A percentile compares a stretch with the other conserved stretches of the same genome.
Conservation (phyloP, 2,113 vertebrate species). For the Motacilla alba region DNA sequence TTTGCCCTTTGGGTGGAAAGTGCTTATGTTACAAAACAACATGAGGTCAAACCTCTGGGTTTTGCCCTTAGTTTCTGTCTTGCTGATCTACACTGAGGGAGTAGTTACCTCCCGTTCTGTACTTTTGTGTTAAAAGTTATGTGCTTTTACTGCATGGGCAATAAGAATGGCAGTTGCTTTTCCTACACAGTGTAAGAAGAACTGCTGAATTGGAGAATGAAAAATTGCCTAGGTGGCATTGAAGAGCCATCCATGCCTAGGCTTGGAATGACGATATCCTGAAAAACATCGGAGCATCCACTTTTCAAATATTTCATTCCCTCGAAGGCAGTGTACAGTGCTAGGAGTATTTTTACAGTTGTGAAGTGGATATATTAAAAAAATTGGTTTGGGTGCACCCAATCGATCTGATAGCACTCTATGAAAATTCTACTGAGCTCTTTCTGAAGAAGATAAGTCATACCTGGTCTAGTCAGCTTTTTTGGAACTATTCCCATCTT, state of each 20-base stretch:
- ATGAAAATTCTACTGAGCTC: neutral
- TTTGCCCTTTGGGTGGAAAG: constrained; percentile 67
- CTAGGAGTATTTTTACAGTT: neutral
- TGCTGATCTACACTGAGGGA: neutral
- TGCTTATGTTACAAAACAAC: constrained; percentile 72
- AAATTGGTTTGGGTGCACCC: neutral
- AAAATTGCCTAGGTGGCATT: neutral
- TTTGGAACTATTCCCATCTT: neutral
- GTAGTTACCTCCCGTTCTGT: neutral
- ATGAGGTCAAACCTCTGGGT: constrained; percentile 23
- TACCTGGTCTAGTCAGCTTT: neutral
- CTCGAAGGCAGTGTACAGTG: neutral
- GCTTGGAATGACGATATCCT: neutral
- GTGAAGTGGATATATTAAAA: neutral
- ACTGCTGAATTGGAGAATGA: neutral
- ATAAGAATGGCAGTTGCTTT: neutral
- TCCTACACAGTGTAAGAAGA: neutral
- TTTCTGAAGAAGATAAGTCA: neutral
- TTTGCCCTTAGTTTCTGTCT: constrained; percentile 25
- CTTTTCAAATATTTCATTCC: neutral
- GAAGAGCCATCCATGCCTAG: neutral
- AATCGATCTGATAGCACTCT: neutral
- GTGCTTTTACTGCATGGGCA: neutral
- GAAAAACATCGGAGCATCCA: neutral
- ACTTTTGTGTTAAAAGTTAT: neutral